Evolutionary conservation across 92 coral and sea anemone species (phyloP).

Genomic region (Porites divaricata): DNA sequence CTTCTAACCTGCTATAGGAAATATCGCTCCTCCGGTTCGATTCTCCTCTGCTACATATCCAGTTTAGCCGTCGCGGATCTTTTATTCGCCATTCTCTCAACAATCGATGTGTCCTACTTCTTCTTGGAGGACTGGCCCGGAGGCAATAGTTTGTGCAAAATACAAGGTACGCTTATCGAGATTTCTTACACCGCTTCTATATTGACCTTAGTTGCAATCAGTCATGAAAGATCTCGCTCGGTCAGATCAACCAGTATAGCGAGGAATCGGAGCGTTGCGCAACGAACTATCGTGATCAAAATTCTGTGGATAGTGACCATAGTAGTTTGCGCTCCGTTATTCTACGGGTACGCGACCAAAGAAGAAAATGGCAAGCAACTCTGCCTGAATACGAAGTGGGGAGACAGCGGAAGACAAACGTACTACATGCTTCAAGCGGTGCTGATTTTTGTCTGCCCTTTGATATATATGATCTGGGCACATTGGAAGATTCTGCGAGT

Average conservation of each 20-base stretch:
- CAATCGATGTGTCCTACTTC: slow-evolving; percentile 71
- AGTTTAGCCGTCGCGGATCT: slow-evolving; percentile 87
- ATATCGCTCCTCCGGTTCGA: slow-evolving; percentile 73
- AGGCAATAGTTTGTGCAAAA: slow-evolving; percentile 77
- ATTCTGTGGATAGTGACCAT: slow-evolving; percentile 74
- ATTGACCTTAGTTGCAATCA: slow-evolving; percentile 83
- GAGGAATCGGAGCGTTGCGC: slow-evolving; percentile 72
- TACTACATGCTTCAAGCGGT: slow-evolving; percentile 81
- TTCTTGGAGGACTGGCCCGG: slow-evolving; percentile 76
- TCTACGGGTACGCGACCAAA: slow-evolving; percentile 74
- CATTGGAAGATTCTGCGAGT: slow-evolving; percentile 76
- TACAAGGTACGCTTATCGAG: slow-evolving; percentile 83
- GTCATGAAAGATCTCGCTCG: slow-evolving; percentile 82
- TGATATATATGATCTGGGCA: slow-evolving; percentile 87
- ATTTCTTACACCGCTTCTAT: slow-evolving; percentile 82
- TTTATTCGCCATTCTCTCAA: slow-evolving; percentile 70
- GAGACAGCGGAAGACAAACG: slow-evolving; percentile 76
- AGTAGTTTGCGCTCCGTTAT: slow-evolving; percentile 68
- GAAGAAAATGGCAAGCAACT: slow-evolving; percentile 44
- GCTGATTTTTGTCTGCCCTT: slow-evolving; percentile 72
- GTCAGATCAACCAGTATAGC: slow-evolving; percentile 73
- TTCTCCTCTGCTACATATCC: slow-evolving; percentile 84
- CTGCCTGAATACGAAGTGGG: slow-evolving; percentile 81
- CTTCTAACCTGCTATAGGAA: slow-evolving; percentile 85
- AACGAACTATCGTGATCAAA: slow-evolving; percentile 73